A percentile compares a stretch with the other conserved stretches of the same genome.
These are phyloP conservation scores for Barnardius zonarius DNA, from an alignment of 2,113 vertebrate genomes.

Conservation along the genomic window DNA sequence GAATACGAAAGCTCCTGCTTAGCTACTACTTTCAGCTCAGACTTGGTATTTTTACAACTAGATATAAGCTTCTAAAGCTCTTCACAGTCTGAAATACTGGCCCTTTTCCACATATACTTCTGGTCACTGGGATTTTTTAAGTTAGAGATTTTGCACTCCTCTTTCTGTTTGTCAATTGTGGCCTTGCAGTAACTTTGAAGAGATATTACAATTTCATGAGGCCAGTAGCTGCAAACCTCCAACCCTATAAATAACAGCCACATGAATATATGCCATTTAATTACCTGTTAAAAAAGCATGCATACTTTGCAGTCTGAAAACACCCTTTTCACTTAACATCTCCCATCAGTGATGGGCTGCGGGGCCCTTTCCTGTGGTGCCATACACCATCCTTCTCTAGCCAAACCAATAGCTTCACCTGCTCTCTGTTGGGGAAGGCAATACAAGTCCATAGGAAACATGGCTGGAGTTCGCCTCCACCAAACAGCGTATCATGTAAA, in stretches of 20 bases:
- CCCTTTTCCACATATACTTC: background rate
- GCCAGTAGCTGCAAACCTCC: background rate
- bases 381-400: fast-evolving
- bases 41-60: background rate
- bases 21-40: background rate
- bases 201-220: background rate
- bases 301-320: background rate
- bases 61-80: background rate
- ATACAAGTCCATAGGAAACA: background rate
- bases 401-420: background rate
- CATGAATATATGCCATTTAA: background rate
- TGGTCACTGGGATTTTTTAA: background rate
- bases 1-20: background rate
- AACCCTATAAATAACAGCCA: background rate
- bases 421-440: background rate
- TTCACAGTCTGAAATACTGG: background rate
- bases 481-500: background rate
- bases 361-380: fast-evolving
- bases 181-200: background rate
- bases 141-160: background rate
- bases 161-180: background rate
- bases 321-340: too few species aligned
- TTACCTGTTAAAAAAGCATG: background rate
- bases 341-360: background rate
- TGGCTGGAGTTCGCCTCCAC: fast-evolving